phyloP scores from a whole-genome alignment of 2,113 vertebrate genomes.

The Lonchura striata region DNA sequence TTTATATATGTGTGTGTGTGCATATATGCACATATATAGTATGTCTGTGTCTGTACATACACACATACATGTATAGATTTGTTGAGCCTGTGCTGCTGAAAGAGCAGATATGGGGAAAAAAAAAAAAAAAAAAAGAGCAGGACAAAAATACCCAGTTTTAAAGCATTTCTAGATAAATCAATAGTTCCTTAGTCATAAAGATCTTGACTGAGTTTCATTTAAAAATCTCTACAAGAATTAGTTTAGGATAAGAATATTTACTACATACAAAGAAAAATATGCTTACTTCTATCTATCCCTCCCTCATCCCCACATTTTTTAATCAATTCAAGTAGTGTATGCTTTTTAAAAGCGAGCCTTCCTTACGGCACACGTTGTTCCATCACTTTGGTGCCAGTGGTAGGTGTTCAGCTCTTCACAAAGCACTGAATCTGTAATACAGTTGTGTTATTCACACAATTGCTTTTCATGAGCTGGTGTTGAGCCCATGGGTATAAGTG shows the following conservation, averaged over 20 bases:
- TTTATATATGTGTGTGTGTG: too few relatives aligned
- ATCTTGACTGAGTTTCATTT: neutral
- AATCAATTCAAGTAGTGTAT: neutral
- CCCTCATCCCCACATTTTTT: neutral
- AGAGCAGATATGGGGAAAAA: neutral
- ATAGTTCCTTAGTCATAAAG: neutral
- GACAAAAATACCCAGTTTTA: neutral
- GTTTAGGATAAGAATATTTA: neutral
- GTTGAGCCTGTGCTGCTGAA: neutral
- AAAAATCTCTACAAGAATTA: neutral
- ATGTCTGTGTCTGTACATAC: fast-evolving
- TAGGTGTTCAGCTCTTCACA: neutral
- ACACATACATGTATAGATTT: fast-evolving
- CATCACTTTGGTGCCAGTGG: neutral
- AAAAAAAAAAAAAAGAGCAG: neutral
- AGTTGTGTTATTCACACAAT: neutral
- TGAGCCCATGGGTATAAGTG: neutral
- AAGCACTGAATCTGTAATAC: neutral
- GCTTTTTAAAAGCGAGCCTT: neutral
- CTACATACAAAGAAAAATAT: neutral
- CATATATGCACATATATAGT: too few relatives aligned
- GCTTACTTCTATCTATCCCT: neutral
- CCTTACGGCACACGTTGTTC: neutral
- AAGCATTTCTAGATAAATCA: neutral
- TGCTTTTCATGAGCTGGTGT: neutral